Evolutionary conservation across 2,888 invertebrate genomes (phyloP).

Genomic region (Hymenopus coronatus): DNA sequence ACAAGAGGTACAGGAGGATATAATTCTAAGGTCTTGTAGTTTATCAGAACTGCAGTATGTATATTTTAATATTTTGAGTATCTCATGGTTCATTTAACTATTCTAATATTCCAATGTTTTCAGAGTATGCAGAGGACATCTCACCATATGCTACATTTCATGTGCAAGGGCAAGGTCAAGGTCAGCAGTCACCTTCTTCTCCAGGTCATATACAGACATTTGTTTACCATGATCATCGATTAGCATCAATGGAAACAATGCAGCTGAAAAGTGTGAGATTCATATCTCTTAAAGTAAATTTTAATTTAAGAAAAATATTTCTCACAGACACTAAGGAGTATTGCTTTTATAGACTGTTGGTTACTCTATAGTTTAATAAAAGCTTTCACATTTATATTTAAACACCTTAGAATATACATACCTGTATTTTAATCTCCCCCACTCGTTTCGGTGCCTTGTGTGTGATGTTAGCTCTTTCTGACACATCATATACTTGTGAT

Average conservation of each 20-base stretch:
- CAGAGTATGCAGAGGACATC: slow-evolving; percentile 44
- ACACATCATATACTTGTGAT: neutral
- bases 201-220: slow-evolving; percentile 40
- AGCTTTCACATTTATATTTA: neutral
- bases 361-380: neutral
- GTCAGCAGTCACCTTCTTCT: slow-evolving; percentile 36
- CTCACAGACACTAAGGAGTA: neutral
- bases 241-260: slow-evolving; percentile 42
- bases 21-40: neutral
- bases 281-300: no score
- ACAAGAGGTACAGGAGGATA: neutral
- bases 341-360: neutral
- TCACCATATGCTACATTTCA: slow-evolving; percentile 45
- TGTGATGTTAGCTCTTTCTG: neutral
- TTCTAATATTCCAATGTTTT: slow-evolving; percentile 9
- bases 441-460: neutral
- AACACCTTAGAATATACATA: neutral
- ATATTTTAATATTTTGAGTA: neutral
- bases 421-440: neutral
- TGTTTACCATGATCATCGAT: slow-evolving; percentile 40
- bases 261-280: slow-evolving; percentile 41
- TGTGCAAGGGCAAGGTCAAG: slow-evolving; percentile 40
- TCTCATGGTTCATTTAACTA: neutral
- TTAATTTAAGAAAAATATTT: neutral
- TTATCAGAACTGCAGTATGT: neutral